Evolutionary conservation across 1,140 invertebrate genomes (phyloP), one percentile per base, ranked within the genome.

Genomic region (Euglossa dilemma): DNA sequence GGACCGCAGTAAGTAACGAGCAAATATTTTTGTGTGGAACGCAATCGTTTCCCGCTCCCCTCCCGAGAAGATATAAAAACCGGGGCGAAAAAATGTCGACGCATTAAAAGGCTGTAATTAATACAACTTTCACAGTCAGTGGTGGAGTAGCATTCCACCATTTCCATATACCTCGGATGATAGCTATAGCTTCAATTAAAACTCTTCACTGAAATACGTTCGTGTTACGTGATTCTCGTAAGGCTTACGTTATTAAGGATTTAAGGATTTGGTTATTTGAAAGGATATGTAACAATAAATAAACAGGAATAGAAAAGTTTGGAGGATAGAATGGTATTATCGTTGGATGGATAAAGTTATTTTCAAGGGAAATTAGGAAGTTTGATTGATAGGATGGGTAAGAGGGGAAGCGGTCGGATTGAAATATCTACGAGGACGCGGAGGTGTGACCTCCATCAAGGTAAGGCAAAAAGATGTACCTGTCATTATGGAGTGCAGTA

Each of bases 41-140:
- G 59, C 70, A 50, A 70, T 85, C 61, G 43, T n/a, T 66, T 73
- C 57, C 50, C 43, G 63, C 47, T 75, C 66, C 56, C 57, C 61
- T 80, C n/a, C 57, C 36, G 20, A 57, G 70, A 86, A 83, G 56
- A 83, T 25, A 67, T 73, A 79, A 85, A 88, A 73, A 71, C 28
- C 50, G 36, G 64, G n/a, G 28, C 36, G 76, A 84, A 87, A 87
- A 88, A 85, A 87, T 88, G 85, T 81, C 57, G 85, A 25, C 70
- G 59, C 71, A 79, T 88, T 87, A 87, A 88, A 76, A 87, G 25
- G 23, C 61, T 59, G 45, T 67, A 87, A 86, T 87, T 87, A 75
- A 89, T 85, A 86, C 76, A 28, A 88, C 67, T 87, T 83, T 87
- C 56, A 85, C 71, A 83, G 52, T 83, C n/a, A 28, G 70, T 80